phyloP scores from a whole-genome alignment of 2,888 invertebrate genomes.

The Unio pictorum region DNA sequence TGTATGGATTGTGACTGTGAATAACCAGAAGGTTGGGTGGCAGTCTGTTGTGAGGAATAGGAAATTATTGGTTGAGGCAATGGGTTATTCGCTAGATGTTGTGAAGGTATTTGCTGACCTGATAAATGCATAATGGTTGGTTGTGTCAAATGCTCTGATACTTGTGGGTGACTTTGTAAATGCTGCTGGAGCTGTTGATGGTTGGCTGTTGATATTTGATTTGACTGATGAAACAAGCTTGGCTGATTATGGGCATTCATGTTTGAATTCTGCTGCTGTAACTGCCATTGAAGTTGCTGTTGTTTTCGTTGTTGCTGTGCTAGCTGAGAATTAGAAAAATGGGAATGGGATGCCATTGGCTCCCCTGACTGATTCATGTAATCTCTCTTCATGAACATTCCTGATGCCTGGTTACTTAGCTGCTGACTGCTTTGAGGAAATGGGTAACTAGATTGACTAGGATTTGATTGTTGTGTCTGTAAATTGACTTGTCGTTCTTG shows the following conservation, averaged over 20 bases:
- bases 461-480: neutral
- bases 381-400: too few species aligned
- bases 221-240: neutral
- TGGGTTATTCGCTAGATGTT: slow-evolving; percentile 3
- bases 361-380: too few species aligned
- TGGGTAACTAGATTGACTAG: neutral
- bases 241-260: neutral
- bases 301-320: slow-evolving; percentile 27
- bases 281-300: slow-evolving; percentile 12
- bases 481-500: too few species aligned
- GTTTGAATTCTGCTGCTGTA: slow-evolving; percentile 8
- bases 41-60: too few species aligned
- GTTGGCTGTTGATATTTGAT: neutral
- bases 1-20: too few species aligned
- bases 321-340: slow-evolving; percentile 11
- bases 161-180: slow-evolving; percentile 2
- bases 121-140: neutral
- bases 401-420: neutral
- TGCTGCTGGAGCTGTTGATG: slow-evolving; percentile 5
- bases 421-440: neutral
- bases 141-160: slow-evolving; percentile 10
- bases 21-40: too few species aligned
- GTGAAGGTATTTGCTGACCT: neutral
- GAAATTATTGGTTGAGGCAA: too few species aligned
- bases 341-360: too few species aligned